phyloP scores from a whole-genome alignment of 2,888 invertebrate species.

The Caenorhabditis zanzibari region DNA sequence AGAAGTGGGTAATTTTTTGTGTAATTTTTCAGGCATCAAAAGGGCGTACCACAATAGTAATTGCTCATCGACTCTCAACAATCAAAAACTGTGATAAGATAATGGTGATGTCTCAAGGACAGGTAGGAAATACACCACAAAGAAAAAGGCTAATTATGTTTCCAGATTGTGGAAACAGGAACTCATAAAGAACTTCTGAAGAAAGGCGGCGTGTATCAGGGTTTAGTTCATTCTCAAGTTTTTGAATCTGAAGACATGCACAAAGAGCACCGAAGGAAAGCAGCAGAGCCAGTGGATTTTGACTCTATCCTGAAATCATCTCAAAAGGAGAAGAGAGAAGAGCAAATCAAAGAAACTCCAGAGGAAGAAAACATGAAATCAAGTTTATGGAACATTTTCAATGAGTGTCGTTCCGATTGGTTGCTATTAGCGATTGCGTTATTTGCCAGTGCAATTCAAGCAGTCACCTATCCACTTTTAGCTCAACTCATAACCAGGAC shows the following conservation, averaged over 20 bases:
- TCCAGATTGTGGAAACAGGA: slow-evolving; percentile 88
- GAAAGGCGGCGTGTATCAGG: slow-evolving; percentile 87
- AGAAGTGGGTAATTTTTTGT: no score
- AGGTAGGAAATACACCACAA: no score
- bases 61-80: slow-evolving; percentile 85
- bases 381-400: slow-evolving; percentile 35
- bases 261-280: no score
- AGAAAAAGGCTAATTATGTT: slow-evolving; percentile 12
- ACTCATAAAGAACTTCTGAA: slow-evolving; percentile 88
- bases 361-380: slow-evolving; percentile 24
- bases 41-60: slow-evolving; percentile 84
- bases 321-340: not conserved
- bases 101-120: slow-evolving; percentile 84
- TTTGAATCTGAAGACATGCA: slow-evolving; percentile 65
- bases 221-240: slow-evolving; percentile 83
- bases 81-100: slow-evolving; percentile 85
- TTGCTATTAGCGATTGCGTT: slow-evolving; percentile 22
- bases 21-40: slow-evolving; percentile 80
- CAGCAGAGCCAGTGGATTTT: no score
- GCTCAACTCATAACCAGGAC: slow-evolving; percentile 39
- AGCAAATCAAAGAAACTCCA: slow-evolving; percentile 17
- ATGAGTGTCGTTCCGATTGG: slow-evolving; percentile 26
- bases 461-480: slow-evolving; percentile 29
- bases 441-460: slow-evolving; percentile 37
- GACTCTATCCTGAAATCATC: not conserved